phyloP scores from a whole-genome alignment of 2,113 vertebrate genomes.

The Sorex araneus region DNA sequence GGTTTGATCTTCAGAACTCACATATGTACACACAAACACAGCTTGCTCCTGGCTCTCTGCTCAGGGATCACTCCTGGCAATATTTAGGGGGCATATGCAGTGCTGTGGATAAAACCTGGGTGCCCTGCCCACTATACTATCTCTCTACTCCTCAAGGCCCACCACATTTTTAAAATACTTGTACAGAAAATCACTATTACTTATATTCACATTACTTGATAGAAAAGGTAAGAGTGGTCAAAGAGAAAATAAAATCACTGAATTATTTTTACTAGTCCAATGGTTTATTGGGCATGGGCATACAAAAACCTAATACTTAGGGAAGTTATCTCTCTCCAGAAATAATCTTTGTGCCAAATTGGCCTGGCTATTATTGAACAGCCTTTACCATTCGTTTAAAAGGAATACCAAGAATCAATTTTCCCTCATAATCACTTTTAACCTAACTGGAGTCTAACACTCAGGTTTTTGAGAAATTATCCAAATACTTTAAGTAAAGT shows the following conservation, averaged over 20 bases:
- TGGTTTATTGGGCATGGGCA: not conserved
- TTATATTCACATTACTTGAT: too few species aligned
- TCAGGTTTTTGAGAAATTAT: not conserved
- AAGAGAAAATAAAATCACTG: constrained; percentile 13
- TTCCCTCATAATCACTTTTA: constrained; percentile 12
- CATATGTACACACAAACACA: too few species aligned
- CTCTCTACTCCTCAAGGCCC: too few species aligned
- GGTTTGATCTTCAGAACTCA: too few species aligned
- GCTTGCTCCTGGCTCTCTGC: too few species aligned
- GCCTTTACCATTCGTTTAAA: not conserved
- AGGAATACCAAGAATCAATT: not conserved
- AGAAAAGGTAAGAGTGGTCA: too few species aligned
- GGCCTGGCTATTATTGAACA: not conserved
- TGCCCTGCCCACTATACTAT: too few species aligned
- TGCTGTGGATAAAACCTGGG: too few species aligned
- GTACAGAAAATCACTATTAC: too few species aligned
- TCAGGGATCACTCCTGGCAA: too few species aligned
- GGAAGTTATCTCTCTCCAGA: not conserved
- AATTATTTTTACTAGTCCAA: constrained; percentile 11
- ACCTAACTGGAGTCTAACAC: constrained; percentile 1
- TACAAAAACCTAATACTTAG: not conserved
- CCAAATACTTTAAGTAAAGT: constrained; percentile 45
- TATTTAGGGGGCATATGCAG: too few species aligned
- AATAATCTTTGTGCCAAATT: not conserved
- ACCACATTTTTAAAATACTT: too few species aligned